phyloP scores from a whole-genome alignment of 2,113 vertebrate genomes.

The Aythya baeri region DNA sequence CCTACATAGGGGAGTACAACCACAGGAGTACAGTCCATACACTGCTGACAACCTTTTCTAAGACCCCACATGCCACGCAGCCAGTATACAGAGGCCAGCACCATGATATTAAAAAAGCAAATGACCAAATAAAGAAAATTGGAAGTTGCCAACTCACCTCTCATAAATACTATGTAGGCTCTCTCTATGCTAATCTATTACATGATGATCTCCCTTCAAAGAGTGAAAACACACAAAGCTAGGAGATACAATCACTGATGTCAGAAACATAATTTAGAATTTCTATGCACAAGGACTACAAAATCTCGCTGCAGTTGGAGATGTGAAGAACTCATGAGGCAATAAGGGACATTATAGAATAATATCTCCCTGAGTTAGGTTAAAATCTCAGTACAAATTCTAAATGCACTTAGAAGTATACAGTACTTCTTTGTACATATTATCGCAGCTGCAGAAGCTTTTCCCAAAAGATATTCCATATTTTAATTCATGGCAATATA shows the following conservation, averaged over 20 bases:
- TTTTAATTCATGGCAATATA: background rate
- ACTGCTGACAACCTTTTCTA: background rate
- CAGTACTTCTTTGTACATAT: background rate
- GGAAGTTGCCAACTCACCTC: background rate
- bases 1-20: fast-evolving
- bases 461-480: background rate
- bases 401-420: background rate
- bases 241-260: background rate
- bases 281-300: background rate
- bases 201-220: background rate
- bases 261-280: background rate
- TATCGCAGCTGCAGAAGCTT: background rate
- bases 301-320: background rate
- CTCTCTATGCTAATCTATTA: background rate
- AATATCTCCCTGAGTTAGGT: background rate
- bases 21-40: background rate
- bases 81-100: background rate
- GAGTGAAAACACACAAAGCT: background rate
- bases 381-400: background rate
- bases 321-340: background rate
- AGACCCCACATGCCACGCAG: background rate
- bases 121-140: background rate
- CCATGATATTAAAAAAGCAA: background rate
- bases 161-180: background rate
- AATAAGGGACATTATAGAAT: background rate